Percentiles rank a stretch among this genome's conserved stretches.
Conservation (phyloP, 1,140 invertebrate genomes). For the Saccostrea echinata region DNA sequence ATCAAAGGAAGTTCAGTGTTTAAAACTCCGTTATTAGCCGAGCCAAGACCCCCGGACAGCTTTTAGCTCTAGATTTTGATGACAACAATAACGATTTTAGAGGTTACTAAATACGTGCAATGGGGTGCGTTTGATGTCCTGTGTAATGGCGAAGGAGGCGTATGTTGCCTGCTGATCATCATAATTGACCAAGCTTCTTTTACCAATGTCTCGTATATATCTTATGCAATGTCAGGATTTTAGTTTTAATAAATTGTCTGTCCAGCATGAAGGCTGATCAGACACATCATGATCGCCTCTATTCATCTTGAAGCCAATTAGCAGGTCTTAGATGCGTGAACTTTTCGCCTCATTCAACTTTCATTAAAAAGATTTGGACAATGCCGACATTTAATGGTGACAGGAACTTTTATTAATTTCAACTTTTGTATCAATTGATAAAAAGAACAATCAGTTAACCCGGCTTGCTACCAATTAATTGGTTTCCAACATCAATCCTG, state of each 20-base stretch:
- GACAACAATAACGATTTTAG: slow-evolving; percentile 17
- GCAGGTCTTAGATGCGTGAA: slow-evolving; percentile 23
- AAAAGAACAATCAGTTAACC: slow-evolving; percentile 13
- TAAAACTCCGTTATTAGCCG: slow-evolving; percentile 26
- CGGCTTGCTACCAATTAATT: slow-evolving; percentile 5
- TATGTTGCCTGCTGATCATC: slow-evolving; percentile 8
- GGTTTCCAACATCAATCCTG: slow-evolving; percentile 8
- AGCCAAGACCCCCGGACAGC: slow-evolving; percentile 12
- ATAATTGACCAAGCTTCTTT: slow-evolving; percentile 25
- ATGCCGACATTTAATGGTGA: slow-evolving; percentile 30
- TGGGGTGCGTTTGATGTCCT: slow-evolving; percentile 27
- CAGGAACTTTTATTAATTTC: slow-evolving; percentile 25
- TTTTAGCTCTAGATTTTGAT: not conserved
- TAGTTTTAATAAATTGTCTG: slow-evolving; percentile 4
- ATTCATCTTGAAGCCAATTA: slow-evolving; percentile 34
- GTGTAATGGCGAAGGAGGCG: not conserved
- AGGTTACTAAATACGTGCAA: slow-evolving; percentile 24
- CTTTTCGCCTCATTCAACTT: slow-evolving; percentile 31
- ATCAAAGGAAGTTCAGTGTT: slow-evolving; percentile 10
- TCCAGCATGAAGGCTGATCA: not conserved
- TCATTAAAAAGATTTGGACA: slow-evolving; percentile 9
- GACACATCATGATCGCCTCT: not conserved
- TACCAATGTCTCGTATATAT: not conserved
- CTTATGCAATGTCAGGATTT: slow-evolving; percentile 29
- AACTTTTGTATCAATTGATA: slow-evolving; percentile 29